Base-by-base conservation (phyloP, 37 sponge, comb jelly and placozoan species). In the Amphimedon queenslandica region DNA sequence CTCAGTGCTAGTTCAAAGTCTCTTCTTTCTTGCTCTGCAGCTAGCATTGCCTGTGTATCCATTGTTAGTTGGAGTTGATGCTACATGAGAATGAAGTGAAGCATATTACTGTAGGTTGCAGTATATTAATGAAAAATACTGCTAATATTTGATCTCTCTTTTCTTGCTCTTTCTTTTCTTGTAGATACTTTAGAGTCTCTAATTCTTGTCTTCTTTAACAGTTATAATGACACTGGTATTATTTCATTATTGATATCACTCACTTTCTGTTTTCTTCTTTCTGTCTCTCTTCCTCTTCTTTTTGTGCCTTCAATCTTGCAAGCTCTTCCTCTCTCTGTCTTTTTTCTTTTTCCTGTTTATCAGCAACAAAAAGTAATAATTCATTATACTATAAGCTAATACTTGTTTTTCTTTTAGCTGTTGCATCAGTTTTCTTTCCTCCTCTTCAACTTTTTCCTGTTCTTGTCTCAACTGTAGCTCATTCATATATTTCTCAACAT, bases 1-100 rank as follows among this genome's bases (percentile, higher is more conserved):
- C 94, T 63, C 35, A 79, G 57, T 37, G 94, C 94, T 16, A 93
- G 80, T 29, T 88, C 90, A 64, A 76, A 85, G 70, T 93, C 94
- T 28, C 90, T 81, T 30, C 84, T 85, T 67, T 93, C 94, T 42
- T 93, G 94, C 32, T 85, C 94, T 25, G 75, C 82, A 42, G 76
- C 77, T 42, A 67, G 74, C 64, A 76, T 13, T 40, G 25, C 27
- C 43, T 34, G 27, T 27, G 35, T n/a, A 35, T 3, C 35, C 70
- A 5, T 38, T 41, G 40, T 42, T 69, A 25, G 36, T 38, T 69
- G 42, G 10, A 35, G 23, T 32, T 58, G 20, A 3, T 5, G 42
- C 16, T 38, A 29, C 41, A 69, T 37, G 35, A 29, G 34, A 40
- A 2, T 8, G 24, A 29, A 69, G 23, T n/a, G 28, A 27, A 73